Conservation (phyloP, 2,888 invertebrate species). For the Acrobasis repandana region DNA sequence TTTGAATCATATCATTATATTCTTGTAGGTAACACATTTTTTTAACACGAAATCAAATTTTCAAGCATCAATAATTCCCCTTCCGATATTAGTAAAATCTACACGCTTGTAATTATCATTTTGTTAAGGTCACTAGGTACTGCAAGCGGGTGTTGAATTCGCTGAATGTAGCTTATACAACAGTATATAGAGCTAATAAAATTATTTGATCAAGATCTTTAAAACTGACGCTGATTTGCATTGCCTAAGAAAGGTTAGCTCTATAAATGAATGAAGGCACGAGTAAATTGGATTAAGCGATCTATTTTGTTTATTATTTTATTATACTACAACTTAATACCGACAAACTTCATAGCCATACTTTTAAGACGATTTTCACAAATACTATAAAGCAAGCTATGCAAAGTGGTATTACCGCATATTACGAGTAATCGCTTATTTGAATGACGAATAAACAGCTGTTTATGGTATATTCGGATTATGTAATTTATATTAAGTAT, state of each 20-base stretch:
- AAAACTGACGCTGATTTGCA: background rate
- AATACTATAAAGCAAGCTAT: no score
- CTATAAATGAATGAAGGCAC: background rate
- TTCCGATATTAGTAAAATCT: slow-evolving; percentile 12
- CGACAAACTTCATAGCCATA: no score
- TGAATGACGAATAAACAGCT: no score
- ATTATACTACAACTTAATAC: no score
- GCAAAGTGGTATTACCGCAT: no score
- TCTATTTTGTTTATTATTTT: no score
- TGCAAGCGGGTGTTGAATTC: slow-evolving; percentile 5
- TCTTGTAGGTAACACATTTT: no score
- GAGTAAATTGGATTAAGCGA: background rate
- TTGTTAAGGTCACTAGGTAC: slow-evolving; percentile 13
- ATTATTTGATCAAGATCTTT: slow-evolving; percentile 12
- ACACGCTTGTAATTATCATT: slow-evolving; percentile 9
- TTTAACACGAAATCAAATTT: background rate
- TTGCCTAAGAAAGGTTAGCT: background rate
- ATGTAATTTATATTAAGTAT: no score
- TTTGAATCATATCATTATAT: no score
- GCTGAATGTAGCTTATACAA: slow-evolving; percentile 7
- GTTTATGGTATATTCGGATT: no score
- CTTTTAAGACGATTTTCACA: no score
- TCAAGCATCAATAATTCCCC: slow-evolving; percentile 8
- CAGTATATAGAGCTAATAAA: slow-evolving; percentile 6
- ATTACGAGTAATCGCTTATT: no score